Evolutionary conservation across 2,113 vertebrate species (phyloP).

Genomic region (Coregonus clupeaformis): DNA sequence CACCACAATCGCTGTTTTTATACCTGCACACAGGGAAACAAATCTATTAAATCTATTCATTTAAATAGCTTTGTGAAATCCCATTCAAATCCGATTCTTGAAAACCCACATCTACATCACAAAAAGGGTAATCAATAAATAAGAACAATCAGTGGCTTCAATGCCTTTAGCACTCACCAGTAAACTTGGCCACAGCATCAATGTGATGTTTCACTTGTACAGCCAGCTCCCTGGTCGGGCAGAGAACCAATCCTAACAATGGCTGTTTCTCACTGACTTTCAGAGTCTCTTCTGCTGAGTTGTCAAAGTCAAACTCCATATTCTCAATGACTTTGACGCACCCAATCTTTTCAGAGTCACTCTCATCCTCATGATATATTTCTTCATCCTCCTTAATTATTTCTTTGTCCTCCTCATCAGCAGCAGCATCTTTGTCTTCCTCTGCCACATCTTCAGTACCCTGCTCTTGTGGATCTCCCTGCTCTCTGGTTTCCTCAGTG

Average conservation of each 20-base stretch:
- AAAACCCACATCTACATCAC: background rate
- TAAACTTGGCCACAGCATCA: slow-evolving; percentile 87
- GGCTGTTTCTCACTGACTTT: slow-evolving; percentile 59
- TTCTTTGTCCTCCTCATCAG: background rate
- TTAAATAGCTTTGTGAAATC: background rate
- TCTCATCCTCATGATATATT: slow-evolving; percentile 38
- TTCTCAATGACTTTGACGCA: slow-evolving; percentile 60
- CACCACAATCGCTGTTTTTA: slow-evolving; percentile 88
- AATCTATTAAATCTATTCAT: background rate
- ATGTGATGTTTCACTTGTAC: slow-evolving; percentile 95
- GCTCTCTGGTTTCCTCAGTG: background rate
- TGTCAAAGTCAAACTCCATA: slow-evolving; percentile 46
- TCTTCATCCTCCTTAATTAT: slow-evolving; percentile 33
- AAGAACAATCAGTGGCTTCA: background rate
- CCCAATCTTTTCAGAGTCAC: slow-evolving; percentile 36
- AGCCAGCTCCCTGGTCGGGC: slow-evolving; percentile 94
- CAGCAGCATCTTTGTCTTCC: slow-evolving; percentile 6
- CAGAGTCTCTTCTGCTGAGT: accelerated
- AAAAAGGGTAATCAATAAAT: background rate
- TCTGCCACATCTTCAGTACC: slow-evolving; percentile 19
- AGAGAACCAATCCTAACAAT: slow-evolving; percentile 89
- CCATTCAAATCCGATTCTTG: background rate
- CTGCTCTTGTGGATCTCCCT: slow-evolving; percentile 10
- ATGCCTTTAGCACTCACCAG: slow-evolving; percentile 69
- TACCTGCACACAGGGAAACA: slow-evolving; percentile 69